Conservation (phyloP, 1,140 invertebrate genomes). For the Cherax quadricarinatus region DNA sequence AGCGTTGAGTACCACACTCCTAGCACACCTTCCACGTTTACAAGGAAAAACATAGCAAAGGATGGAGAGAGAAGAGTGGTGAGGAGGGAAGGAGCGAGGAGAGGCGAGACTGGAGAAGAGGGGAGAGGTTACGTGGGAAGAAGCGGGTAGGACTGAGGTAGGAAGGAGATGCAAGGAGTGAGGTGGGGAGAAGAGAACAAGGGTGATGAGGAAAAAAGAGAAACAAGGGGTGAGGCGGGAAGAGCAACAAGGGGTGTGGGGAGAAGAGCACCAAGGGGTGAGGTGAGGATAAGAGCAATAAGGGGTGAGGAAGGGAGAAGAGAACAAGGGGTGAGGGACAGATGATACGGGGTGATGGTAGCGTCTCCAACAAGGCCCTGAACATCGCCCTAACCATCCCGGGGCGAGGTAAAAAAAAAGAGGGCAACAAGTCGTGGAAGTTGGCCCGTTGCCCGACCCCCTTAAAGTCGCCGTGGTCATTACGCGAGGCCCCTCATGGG, state of each 20-base stretch:
- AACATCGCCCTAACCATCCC: neutral
- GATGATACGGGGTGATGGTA: neutral
- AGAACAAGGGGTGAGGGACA: neutral
- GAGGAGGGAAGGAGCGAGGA: neutral
- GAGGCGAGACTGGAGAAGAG: too few species aligned
- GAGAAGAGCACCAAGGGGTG: neutral
- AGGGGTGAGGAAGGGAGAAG: neutral
- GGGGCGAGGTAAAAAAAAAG: neutral
- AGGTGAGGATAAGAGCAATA: neutral
- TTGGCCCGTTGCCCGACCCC: neutral
- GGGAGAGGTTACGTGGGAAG: too few species aligned
- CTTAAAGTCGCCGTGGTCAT: constrained; percentile 9
- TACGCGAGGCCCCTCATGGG: neutral
- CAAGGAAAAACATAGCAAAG: neutral
- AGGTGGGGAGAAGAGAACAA: too few species aligned
- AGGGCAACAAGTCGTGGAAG: constrained; percentile 13
- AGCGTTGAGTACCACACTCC: too few species aligned
- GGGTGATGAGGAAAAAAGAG: too few species aligned
- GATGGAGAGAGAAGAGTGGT: neutral
- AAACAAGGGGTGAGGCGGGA: too few species aligned
- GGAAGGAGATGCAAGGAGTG: too few species aligned
- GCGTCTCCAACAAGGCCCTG: constrained; percentile 14
- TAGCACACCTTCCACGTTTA: too few species aligned
- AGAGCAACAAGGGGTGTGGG: too few species aligned
- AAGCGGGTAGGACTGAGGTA: too few species aligned